Conservation (phyloP, 2,113 vertebrate species). For the Gracilinanus agilis region DNA sequence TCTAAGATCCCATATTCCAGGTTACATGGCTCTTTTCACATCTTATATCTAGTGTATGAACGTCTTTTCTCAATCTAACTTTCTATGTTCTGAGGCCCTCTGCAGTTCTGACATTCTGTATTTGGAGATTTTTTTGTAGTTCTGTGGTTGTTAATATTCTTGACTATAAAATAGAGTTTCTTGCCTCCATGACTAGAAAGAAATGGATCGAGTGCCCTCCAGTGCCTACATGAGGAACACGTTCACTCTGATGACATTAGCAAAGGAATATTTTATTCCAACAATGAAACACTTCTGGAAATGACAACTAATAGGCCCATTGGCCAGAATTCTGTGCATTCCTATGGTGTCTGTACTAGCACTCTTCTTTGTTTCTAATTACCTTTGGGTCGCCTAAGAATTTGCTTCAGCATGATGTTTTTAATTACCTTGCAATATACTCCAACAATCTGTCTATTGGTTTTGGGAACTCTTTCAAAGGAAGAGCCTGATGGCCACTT, state of each 20-base stretch:
- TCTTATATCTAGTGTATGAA: too few relatives aligned
- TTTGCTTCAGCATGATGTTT: neutral
- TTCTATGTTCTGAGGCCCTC: too few relatives aligned
- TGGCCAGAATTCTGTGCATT: neutral
- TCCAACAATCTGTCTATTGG: neutral
- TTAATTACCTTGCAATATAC: neutral
- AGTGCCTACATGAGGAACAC: neutral
- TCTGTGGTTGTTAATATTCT: neutral
- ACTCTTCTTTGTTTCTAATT: neutral
- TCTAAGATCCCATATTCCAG: neutral
- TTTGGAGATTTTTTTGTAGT: neutral
- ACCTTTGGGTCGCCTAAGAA: neutral
- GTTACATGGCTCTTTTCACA: too few relatives aligned
- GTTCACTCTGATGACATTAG: neutral
- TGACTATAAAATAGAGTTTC: neutral
- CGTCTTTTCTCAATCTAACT: too few relatives aligned
- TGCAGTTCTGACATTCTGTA: neutral
- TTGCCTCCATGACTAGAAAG: neutral
- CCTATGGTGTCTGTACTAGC: neutral
- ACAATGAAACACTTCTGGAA: neutral
- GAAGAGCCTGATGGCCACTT: neutral
- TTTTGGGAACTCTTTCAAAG: neutral
- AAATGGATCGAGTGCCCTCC: neutral
- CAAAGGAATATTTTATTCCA: neutral
- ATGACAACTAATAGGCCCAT: too few relatives aligned